Percentiles rank a stretch among this genome's conserved stretches.
Conservation (phyloP, 2,797 vertebrate species). For the Parotocinclus haroldoi region DNA sequence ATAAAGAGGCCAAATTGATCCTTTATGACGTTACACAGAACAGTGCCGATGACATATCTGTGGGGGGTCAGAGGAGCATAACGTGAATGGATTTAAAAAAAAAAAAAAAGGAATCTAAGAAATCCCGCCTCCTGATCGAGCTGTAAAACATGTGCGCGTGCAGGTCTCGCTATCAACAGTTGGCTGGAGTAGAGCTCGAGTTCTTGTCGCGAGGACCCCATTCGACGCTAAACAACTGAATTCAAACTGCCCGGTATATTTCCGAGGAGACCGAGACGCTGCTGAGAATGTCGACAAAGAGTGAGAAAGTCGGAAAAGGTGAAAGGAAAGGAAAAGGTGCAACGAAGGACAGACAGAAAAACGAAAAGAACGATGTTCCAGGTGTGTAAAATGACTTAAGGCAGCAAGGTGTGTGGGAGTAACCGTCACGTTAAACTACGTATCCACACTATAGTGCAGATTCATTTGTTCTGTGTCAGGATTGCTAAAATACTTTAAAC, state of each 20-base stretch:
- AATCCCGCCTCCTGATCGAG: constrained; percentile 39
- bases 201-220: constrained; percentile 6
- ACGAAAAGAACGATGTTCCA: constrained; percentile 29
- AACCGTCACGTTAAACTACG: background rate
- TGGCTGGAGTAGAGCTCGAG: constrained; percentile 26
- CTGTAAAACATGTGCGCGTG: constrained; percentile 41
- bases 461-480: background rate
- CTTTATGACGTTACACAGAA: too few species aligned
- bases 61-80: too few species aligned
- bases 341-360: constrained; percentile 37
- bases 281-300: constrained; percentile 44
- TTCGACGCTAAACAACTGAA: constrained; percentile 3
- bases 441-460: too few species aligned
- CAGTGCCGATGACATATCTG: too few species aligned
- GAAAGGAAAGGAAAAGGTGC: constrained; percentile 21
- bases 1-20: too few species aligned
- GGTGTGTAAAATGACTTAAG: constrained; percentile 19
- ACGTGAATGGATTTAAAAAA: too few species aligned
- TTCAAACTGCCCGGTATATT: background rate
- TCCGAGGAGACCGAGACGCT: background rate
- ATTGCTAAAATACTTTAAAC: background rate
- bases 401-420: constrained; percentile 2
- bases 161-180: constrained; percentile 34
- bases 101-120: constrained; percentile 20
- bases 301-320: constrained; percentile 13